These are phyloP conservation scores for Apis cerana DNA, from an alignment of 1,140 invertebrate species.

Conservation along the genomic window DNA sequence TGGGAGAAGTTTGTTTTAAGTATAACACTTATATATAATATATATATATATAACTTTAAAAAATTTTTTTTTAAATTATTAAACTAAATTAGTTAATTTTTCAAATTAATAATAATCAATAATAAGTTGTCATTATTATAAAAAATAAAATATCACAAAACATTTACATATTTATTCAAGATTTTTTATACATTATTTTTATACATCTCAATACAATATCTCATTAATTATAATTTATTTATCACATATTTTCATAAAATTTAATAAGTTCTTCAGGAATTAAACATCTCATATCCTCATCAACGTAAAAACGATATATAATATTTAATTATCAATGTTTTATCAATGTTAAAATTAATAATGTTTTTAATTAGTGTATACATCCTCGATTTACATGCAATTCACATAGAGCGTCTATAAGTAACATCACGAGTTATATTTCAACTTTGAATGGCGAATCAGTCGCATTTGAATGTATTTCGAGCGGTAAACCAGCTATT, in stretches of 20 bases:
- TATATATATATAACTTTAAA: too few species aligned
- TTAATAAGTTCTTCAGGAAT: too few species aligned
- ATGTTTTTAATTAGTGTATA: background rate
- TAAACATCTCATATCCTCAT: background rate
- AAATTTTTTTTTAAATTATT: too few species aligned
- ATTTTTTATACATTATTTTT: too few species aligned
- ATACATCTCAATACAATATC: too few species aligned
- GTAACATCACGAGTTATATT: constrained; percentile 2
- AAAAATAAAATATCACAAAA: background rate
- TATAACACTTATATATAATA: too few species aligned
- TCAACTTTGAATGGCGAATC: background rate
- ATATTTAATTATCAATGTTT: too few species aligned
- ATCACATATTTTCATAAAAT: too few species aligned
- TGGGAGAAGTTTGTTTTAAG: too few species aligned
- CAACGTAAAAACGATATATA: too few species aligned
- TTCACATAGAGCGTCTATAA: background rate
- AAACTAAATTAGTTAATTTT: background rate
- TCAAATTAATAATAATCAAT: background rate
- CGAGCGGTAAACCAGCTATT: background rate
- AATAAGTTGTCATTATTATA: background rate
- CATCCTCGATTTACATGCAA: background rate
- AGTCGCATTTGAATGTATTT: constrained; percentile 1
- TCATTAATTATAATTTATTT: too few species aligned
- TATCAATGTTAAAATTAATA: background rate
- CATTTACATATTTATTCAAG: too few species aligned